Base-by-base conservation (phyloP, 2,113 vertebrate species). In the Ascaphus truei region DNA sequence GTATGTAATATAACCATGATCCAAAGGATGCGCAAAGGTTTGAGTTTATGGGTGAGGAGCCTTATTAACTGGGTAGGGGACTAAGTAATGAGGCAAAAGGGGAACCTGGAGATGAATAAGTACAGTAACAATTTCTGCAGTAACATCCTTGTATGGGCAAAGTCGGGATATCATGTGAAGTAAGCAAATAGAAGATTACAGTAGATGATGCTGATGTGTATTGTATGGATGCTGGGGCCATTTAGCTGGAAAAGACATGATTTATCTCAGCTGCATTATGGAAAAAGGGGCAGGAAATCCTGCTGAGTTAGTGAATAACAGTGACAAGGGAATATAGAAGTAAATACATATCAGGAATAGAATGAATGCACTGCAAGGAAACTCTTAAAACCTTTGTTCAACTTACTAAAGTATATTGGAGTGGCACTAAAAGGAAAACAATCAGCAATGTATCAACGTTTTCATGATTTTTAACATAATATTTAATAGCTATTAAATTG, bases 221-320 rank as follows among this genome's bases (percentile, higher is more conserved):
- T 18, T 27, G 30, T 16, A 47, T 20, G 48, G 22, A 39, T 12
- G 23, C 33, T 16, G 48, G 10, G 51, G 22, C 26, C 62, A 53
- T 52, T 64, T 51, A 29, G 33, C 47, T 52, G 47, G 33, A 39
- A 51, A 64, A 64, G 62, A 53, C 47, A 31, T 36, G 45, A 37
- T 53, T 53, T 64, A 36, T 25, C 47, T 64, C 16, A 8, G 33
- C 48, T 37, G 37, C 47, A 64, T 52, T 51, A 37, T 13, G 37
- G 41, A 61, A 20, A 25, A 31, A n/a, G n/a, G n/a, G 52, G 62
- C 47, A 47, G 39, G 47, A 36, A 33, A 52, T 31, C 48, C 62
- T 20, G 47, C 29, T 20, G 5, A 12, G 31, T 23, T 43, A 13
- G 29, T 43, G 37, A 27, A 47, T 47, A 31, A 62, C 41, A 62